A percentile compares a stretch with the other conserved stretches of the same genome.
Evolutionary conservation across 2,888 invertebrate genomes (phyloP).

Genomic region (Spodoptera exigua): DNA sequence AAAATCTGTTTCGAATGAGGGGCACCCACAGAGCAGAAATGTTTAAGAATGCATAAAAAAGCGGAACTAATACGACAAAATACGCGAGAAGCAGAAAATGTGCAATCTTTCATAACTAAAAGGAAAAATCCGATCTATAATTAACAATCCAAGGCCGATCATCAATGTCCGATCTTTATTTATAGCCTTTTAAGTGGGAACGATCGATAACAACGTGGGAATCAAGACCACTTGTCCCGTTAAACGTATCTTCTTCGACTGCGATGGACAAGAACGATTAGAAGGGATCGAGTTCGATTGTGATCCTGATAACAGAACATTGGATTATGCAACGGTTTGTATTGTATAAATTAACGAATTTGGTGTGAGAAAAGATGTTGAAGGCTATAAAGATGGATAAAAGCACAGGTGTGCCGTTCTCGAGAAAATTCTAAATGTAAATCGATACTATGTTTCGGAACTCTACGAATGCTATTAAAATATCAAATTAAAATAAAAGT

Average conservation of each 20-base stretch:
- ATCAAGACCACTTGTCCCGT: slow-evolving; percentile 57
- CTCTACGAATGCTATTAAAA: too few species aligned
- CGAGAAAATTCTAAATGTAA: background rate
- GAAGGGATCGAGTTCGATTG: slow-evolving; percentile 45
- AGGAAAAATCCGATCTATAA: slow-evolving; percentile 42
- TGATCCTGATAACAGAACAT: slow-evolving; percentile 32
- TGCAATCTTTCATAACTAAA: slow-evolving; percentile 30
- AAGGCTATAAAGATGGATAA: slow-evolving; percentile 6
- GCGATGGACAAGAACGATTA: slow-evolving; percentile 52
- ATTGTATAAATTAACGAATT: slow-evolving; percentile 34
- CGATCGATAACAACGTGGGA: slow-evolving; percentile 63
- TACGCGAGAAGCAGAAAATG: slow-evolving; percentile 19
- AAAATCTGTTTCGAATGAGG: slow-evolving; percentile 35
- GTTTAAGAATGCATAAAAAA: slow-evolving; percentile 12
- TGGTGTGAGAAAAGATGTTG: slow-evolving; percentile 18
- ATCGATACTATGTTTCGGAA: too few species aligned
- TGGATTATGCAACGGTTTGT: slow-evolving; percentile 16
- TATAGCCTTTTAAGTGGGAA: slow-evolving; percentile 56
- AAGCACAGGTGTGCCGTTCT: background rate
- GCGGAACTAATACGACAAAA: slow-evolving; percentile 4
- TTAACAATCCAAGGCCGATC: slow-evolving; percentile 49
- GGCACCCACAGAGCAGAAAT: slow-evolving; percentile 38
- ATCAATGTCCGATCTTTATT: slow-evolving; percentile 48
- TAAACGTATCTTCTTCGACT: slow-evolving; percentile 39
- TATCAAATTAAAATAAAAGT: too few species aligned